Base-by-base conservation (phyloP, 2,888 invertebrate species). In the Drosophila longiperda region DNA sequence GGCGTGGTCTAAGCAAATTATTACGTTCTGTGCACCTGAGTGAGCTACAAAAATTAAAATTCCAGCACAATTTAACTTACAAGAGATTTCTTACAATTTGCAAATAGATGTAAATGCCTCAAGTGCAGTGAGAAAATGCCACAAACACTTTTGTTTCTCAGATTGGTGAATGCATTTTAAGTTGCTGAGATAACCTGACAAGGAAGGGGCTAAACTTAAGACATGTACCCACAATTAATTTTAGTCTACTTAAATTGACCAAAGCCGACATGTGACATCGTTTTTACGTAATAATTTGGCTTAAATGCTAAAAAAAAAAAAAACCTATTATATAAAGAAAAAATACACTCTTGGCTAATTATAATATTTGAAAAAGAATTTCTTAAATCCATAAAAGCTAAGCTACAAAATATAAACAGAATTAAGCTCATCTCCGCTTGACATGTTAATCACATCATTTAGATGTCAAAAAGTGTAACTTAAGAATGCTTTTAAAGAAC, bases 41-140 rank as follows among this genome's bases (percentile, higher is more conserved):
- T 65, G 49, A 54, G 62, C 53, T 54, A 64, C 62, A 66, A 59
- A 75, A 84, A 82, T 87, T 75, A 70, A 81, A 87, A 84, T 82
- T 75, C 79, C 63, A 29, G 32, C 82, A 66, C 62, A 75, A 81
- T 78, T 78, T 78, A 72, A 78, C 67, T 68, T 33, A 33, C 33
- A 38, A 59, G 1, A 45, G 52, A 6, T 33, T 4, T 45, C 59
- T 33, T 40, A 33, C 63, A 29, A 40, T 23, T 57, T 57, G 15
- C 20, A 55, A 26, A 50, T 62, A 40, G 40, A 38, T 49, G 53
- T 20, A 61, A 58, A 75, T 79, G 45, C 63, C 60, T 32, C n/a
- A 60, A 60, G 48, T 73, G 62, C 65, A 73, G 42, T 57, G 52
- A 32, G 32, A 29, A 58, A 20, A n/a, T 61, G 17, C 33, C 34